Conservation (phyloP, 2,888 invertebrate species). For the Drosophila subquinaria region DNA sequence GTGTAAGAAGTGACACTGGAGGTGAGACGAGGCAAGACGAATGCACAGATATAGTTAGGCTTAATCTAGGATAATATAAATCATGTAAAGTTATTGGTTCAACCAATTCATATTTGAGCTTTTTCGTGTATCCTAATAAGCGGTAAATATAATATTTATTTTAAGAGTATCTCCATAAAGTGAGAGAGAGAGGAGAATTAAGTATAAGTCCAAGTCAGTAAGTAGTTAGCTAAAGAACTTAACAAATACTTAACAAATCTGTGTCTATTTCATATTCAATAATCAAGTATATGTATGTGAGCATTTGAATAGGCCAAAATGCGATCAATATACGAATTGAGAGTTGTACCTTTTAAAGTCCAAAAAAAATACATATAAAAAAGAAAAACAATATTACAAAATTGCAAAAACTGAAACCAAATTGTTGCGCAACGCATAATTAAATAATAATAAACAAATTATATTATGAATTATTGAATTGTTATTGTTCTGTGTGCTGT, state of each 20-base stretch:
- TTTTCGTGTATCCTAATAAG: neutral
- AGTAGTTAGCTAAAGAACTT: constrained; percentile 34
- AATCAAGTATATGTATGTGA: constrained; percentile 18
- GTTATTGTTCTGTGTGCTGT: constrained; percentile 62
- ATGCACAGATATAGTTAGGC: constrained; percentile 4
- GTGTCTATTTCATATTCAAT: constrained; percentile 37
- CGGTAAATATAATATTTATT: constrained; percentile 2
- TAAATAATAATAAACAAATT: constrained; percentile 12
- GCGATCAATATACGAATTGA: constrained; percentile 50
- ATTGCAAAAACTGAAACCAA: constrained; percentile 52
- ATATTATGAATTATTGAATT: constrained; percentile 38
- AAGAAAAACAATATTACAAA: constrained; percentile 31
- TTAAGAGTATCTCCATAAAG: neutral
- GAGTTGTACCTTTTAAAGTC: constrained; percentile 75
- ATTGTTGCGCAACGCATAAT: constrained; percentile 40
- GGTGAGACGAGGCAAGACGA: neutral
- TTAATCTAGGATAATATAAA: neutral
- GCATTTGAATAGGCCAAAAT: constrained; percentile 42
- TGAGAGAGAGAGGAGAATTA: neutral
- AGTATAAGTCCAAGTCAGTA: neutral
- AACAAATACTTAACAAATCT: constrained; percentile 11
- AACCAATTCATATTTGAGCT: constrained; percentile 42
- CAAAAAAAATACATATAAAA: constrained; percentile 23
- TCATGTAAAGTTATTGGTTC: constrained; percentile 31
- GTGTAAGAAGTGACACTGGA: constrained; percentile 44